Base-by-base conservation (phyloP, 2,113 vertebrate species). In the Mesitornis unicolor region DNA sequence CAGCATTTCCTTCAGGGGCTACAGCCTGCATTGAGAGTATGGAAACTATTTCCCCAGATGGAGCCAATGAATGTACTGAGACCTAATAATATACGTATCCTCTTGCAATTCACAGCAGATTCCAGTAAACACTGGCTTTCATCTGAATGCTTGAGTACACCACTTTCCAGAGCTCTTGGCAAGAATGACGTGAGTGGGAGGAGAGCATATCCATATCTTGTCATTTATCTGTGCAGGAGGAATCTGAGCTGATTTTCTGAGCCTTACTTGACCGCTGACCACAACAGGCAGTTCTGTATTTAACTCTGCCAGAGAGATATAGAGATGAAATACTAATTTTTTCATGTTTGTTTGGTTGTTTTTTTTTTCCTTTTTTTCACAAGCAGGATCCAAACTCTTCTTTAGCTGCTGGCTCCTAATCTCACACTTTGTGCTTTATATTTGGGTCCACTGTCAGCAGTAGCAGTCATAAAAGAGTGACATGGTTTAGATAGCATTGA, bases 31-130 rank as follows among this genome's bases (percentile, higher is more conserved):
- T 45, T 77, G 50, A 88, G 82, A 81, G 16, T 84, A 79, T 70
- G 95, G 91, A 96, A 96, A 97, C 82, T 96, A 93, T 95, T 96
- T 97, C 45, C 45, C 63, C 93, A 95, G 75, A 90, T 67, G 70
- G 26, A 95, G 89, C 93, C 93, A 96, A 59, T 86, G 90, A 96
- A 80, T 96, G 71, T 94, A 93, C 90, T 90, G 79, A 93, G 73
- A 43, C 42, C 91, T 93, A 93, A 93, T 93, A 93, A 92, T 91
- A 91, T 90, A 84, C 7, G 3, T 81, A 90, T 89, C 84, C 64
- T 95, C 69, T 87, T 93, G 89, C 64, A 74, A 71, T 84, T 95
- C 86, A 51, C 69, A 89, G 60, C n/a, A 67, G 69, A 92, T 95
- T 96, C 86, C 94, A 93, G 80, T 95, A 91, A 97, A 87, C 80